phyloP scores from a whole-genome alignment of 2,888 invertebrate genomes.

The Drosophila meridiana region DNA sequence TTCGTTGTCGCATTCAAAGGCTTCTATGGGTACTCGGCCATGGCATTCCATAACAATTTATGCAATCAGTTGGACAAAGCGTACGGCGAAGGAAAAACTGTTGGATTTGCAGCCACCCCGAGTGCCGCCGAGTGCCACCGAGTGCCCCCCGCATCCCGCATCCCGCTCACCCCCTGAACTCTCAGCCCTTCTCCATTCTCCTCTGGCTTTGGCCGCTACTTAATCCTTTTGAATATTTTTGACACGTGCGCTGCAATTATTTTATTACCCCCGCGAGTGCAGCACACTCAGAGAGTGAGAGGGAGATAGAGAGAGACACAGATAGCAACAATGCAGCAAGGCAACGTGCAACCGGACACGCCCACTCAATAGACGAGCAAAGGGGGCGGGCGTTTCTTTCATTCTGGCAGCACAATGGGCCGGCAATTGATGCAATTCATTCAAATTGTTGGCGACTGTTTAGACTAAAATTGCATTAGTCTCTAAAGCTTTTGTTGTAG shows the following conservation, averaged over 20 bases:
- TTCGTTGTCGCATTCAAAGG: conserved; percentile 36
- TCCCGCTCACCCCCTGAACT: conserved; percentile 1
- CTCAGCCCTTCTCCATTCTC: not conserved
- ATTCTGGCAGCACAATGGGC: conserved; percentile 62
- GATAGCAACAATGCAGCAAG: conserved; percentile 26
- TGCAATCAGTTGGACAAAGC: conserved; percentile 75
- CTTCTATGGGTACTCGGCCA: conserved; percentile 35
- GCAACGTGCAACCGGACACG: conserved; percentile 55
- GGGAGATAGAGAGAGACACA: not conserved
- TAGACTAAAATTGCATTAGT: conserved; percentile 79
- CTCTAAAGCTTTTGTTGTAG: conserved; percentile 55
- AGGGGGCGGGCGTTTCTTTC: conserved; percentile 18
- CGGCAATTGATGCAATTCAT: conserved; percentile 81
- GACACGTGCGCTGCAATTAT: conserved; percentile 84
- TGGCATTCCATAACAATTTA: conserved; percentile 77
- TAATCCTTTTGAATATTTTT: conserved; percentile 82
- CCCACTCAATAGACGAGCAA: conserved; percentile 48
- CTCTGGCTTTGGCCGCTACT: conserved; percentile 21
- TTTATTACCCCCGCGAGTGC: conserved; percentile 77
- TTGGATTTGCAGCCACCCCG: conserved; percentile 31
- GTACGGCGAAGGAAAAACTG: conserved; percentile 39
- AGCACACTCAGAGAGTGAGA: conserved; percentile 33
- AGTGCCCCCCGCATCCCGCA: not conserved
- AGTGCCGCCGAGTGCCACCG: conserved; percentile 1
- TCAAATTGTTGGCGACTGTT: conserved; percentile 78